Conservation (phyloP, 2,797 vertebrate genomes). For the Galagoides demidoff region DNA sequence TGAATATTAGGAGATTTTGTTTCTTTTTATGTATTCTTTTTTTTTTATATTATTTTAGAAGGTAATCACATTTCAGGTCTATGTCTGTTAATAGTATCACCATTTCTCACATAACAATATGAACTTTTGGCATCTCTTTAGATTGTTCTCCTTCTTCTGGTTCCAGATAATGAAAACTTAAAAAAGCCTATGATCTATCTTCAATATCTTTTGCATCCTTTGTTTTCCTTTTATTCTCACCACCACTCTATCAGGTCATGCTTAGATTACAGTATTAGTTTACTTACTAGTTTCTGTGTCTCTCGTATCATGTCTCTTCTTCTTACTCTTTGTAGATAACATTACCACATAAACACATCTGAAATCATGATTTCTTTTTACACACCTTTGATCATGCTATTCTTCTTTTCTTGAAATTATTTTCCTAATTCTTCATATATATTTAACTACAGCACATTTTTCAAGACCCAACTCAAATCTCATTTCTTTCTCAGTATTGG, state of each 20-base stretch:
- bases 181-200: background rate
- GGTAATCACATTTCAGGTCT: constrained; percentile 15
- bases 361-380: constrained; percentile 59
- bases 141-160: background rate
- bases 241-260: background rate
- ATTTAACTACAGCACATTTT: constrained; percentile 9
- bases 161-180: constrained; percentile 44
- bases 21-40: constrained; percentile 55
- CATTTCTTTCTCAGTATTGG: constrained; percentile 13
- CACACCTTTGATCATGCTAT: constrained; percentile 26
- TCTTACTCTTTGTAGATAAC: constrained; percentile 13
- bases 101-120: constrained; percentile 19
- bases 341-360: constrained; percentile 26
- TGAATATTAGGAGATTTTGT: constrained; percentile 44
- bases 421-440: background rate
- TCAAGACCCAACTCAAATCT: background rate
- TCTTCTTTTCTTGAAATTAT: constrained; percentile 23
- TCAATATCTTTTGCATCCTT: background rate
- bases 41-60: constrained; percentile 48
- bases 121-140: background rate
- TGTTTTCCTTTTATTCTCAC: constrained; percentile 14
- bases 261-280: background rate
- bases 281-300: constrained; percentile 45
- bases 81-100: constrained; percentile 14
- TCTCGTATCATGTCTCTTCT: background rate